These are phyloP conservation scores for Cyrtorhinus lividipennis DNA, from an alignment of 1,140 invertebrate genomes.

Conservation along the genomic window DNA sequence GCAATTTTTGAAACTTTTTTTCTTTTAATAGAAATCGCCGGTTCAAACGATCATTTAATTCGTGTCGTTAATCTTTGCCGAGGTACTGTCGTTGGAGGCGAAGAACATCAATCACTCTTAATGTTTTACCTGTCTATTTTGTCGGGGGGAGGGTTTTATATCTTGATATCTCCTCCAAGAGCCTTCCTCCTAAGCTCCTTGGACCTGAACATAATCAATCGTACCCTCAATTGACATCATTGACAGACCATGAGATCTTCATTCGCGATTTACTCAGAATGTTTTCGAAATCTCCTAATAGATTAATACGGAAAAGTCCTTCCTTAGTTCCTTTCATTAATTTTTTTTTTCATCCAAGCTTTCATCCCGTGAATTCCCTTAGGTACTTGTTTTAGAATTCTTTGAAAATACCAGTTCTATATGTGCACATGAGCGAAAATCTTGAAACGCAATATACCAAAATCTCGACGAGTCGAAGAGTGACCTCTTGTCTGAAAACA, in stretches of 20 bases:
- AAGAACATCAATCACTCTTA: conserved; percentile 3
- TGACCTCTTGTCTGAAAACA: too few species aligned
- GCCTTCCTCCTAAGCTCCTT: background rate
- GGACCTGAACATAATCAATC: background rate
- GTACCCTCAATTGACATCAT: background rate
- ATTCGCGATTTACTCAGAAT: background rate
- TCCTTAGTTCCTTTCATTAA: background rate
- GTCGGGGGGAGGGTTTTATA: background rate
- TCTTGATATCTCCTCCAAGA: background rate
- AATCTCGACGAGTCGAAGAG: too few species aligned
- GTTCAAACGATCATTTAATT: too few species aligned
- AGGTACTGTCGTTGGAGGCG: background rate
- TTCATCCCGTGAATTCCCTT: too few species aligned
- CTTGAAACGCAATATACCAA: too few species aligned
- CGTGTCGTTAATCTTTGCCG: background rate
- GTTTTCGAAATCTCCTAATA: background rate
- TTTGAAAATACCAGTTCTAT: too few species aligned
- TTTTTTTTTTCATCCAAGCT: background rate
- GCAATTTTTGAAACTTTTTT: too few species aligned
- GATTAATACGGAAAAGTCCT: background rate
- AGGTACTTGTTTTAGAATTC: too few species aligned
- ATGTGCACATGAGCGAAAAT: too few species aligned
- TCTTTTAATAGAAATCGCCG: too few species aligned
- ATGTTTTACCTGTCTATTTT: conserved; percentile 2
- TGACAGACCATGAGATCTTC: background rate